phyloP scores from a whole-genome alignment of 1,140 invertebrate genomes.

The Bombus picipes region DNA sequence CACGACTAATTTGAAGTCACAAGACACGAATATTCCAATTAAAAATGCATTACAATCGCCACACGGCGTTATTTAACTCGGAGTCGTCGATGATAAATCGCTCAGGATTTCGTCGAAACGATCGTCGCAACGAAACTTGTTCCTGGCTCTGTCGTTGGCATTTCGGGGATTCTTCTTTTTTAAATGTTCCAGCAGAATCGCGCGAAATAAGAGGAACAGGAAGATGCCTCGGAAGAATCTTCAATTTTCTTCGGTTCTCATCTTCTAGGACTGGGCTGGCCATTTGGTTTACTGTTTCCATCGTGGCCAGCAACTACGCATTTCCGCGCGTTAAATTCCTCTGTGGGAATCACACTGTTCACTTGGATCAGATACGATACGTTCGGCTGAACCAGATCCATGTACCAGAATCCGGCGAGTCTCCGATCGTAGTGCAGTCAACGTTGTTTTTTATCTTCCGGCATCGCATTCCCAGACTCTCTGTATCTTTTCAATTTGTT shows the following conservation, averaged over 20 bases:
- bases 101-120: not conserved
- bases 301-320: constrained; percentile 56
- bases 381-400: constrained; percentile 13
- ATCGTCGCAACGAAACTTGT: not conserved
- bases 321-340: constrained; percentile 67
- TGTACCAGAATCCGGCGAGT: not conserved
- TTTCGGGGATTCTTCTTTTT: not conserved
- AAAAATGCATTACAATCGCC: constrained; percentile 17
- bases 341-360: constrained; percentile 49
- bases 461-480: not conserved
- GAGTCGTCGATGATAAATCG: not conserved
- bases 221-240: constrained; percentile 36
- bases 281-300: constrained; percentile 68
- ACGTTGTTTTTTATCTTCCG: not conserved
- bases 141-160: not conserved
- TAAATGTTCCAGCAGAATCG: constrained; percentile 1
- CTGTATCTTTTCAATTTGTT: not conserved
- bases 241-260: constrained; percentile 61
- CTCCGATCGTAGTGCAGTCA: constrained; percentile 2
- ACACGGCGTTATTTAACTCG: not conserved
- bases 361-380: constrained; percentile 30
- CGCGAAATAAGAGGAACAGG: constrained; percentile 30
- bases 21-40: not conserved
- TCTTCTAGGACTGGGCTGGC: constrained; percentile 14
- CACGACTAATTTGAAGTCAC: not conserved